Conservation (phyloP, 2,113 vertebrate species). For the Nicator chloris region DNA sequence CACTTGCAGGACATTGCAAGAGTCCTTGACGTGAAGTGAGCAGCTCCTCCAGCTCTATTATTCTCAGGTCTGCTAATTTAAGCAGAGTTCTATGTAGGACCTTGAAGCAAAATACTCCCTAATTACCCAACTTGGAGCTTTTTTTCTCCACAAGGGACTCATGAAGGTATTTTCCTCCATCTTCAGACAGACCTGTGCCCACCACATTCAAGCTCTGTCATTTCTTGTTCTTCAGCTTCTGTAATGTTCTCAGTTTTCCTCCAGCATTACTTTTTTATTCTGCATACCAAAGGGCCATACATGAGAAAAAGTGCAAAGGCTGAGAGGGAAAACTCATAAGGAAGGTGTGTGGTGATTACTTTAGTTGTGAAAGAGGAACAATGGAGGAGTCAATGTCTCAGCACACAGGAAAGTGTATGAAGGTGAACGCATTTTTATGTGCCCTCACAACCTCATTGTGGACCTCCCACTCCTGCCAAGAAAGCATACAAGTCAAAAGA, state of each 20-base stretch:
- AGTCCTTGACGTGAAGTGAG: neutral
- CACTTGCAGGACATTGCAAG: neutral
- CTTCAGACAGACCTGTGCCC: neutral
- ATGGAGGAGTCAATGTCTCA: neutral
- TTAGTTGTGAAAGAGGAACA: neutral
- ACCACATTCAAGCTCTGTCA: neutral
- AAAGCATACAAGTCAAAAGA: neutral
- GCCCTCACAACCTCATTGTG: neutral
- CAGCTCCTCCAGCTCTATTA: neutral
- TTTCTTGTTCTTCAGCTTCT: neutral
- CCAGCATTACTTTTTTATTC: neutral
- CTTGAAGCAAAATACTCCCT: neutral
- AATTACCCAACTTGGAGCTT: neutral
- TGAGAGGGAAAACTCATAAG: neutral
- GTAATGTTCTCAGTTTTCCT: neutral
- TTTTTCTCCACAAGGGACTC: neutral
- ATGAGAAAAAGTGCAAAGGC: neutral
- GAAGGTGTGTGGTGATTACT: neutral
- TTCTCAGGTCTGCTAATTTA: neutral
- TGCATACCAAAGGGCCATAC: neutral
- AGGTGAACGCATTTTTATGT: neutral
- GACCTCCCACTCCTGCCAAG: neutral
- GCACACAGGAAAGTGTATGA: neutral
- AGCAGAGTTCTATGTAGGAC: neutral
- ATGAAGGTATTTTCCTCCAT: neutral